These are phyloP conservation scores for Tamandua tetradactyla DNA, from an alignment of 2,797 vertebrate species.

Conservation along the genomic window DNA sequence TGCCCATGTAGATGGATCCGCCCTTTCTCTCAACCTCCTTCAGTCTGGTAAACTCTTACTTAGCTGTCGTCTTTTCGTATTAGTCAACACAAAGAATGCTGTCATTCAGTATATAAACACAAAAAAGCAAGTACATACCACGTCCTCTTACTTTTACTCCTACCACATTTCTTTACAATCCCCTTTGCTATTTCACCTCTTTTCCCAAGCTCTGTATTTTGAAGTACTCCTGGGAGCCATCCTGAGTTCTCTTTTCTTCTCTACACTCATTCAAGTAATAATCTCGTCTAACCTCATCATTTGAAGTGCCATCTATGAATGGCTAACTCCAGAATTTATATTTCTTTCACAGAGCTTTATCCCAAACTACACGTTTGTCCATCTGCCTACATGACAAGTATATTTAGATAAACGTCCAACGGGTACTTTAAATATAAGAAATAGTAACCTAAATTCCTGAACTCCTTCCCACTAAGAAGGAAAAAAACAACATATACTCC, in stretches of 20 bases:
- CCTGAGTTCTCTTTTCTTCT: not conserved
- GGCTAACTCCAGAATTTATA: not conserved
- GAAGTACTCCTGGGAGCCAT: not conserved
- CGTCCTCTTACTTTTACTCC: not conserved
- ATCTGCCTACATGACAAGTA: not conserved
- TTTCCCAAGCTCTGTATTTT: not conserved
- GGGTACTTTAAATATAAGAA: not conserved
- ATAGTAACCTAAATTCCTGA: not conserved
- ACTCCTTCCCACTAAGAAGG: not conserved
- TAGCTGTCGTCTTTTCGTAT: not conserved
- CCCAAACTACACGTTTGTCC: not conserved
- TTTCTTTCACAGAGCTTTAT: not conserved
- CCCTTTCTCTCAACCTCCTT: not conserved
- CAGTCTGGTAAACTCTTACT: not conserved
- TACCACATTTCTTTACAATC: not conserved
- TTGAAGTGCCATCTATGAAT: not conserved
- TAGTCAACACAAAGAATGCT: not conserved
- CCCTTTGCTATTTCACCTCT: not conserved
- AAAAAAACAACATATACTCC: not conserved
- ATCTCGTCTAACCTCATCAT: not conserved
- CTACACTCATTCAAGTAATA: not conserved
- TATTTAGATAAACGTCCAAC: not conserved
- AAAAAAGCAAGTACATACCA: not conserved
- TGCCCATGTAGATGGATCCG: fast-evolving
- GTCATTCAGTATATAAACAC: not conserved